A percentile compares a stretch with the other conserved stretches of the same genome.
Evolutionary conservation across 2,888 invertebrate genomes (phyloP).

Genomic region (Drosophila imparisetae): DNA sequence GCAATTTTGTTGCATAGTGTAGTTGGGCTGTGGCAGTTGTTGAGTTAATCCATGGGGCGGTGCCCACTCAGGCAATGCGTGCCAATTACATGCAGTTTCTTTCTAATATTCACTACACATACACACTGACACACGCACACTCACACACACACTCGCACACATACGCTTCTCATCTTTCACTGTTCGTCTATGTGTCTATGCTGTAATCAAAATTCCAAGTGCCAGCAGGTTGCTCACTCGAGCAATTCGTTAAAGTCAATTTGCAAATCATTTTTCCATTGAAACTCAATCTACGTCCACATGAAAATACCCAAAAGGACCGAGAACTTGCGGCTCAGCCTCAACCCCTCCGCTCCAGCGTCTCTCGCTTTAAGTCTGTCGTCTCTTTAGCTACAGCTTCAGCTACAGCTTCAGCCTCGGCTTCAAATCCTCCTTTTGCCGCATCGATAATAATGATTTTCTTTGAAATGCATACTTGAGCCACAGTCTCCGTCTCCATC

Average conservation of each 20-base stretch:
- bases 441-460: constrained; percentile 81
- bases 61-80: constrained; percentile 55
- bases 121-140: not conserved
- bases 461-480: constrained; percentile 79
- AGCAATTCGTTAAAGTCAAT: constrained; percentile 83
- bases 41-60: constrained; percentile 22
- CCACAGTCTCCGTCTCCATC: constrained; percentile 20
- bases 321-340: constrained; percentile 43
- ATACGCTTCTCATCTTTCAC: constrained; percentile 1
- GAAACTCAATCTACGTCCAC: constrained; percentile 81
- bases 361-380: constrained; percentile 29
- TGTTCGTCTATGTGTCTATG: constrained; percentile 33
- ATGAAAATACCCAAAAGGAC: constrained; percentile 77
- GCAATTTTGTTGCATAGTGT: constrained; percentile 33
- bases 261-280: constrained; percentile 83
- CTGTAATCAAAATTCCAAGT: constrained; percentile 78
- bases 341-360: not conserved
- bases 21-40: constrained; percentile 21
- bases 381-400: constrained; percentile 27
- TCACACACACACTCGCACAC: not conserved
- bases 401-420: constrained; percentile 25
- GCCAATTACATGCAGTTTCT: constrained; percentile 65
- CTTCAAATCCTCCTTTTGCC: constrained; percentile 46
- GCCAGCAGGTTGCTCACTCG: constrained; percentile 67
- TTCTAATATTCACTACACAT: constrained; percentile 38